Percentiles rank a stretch among this genome's conserved stretches.
Evolutionary conservation across 1,140 invertebrate species (phyloP).

Genomic region (Forficula auricularia): DNA sequence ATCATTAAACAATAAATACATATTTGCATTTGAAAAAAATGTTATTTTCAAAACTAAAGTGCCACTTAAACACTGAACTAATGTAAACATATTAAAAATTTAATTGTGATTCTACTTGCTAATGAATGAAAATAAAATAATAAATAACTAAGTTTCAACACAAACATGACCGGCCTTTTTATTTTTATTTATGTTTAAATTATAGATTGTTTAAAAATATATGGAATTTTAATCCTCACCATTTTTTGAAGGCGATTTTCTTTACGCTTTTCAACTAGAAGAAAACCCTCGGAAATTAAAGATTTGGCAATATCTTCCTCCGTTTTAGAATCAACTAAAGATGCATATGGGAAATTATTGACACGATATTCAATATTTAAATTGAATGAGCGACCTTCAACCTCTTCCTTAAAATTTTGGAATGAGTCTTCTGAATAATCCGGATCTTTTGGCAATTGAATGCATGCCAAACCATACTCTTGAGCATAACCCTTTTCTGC

Average conservation of each 20-base stretch:
- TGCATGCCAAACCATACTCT: constrained; percentile 70
- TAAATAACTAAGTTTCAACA: too few species aligned
- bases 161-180: too few species aligned
- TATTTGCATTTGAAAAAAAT: too few species aligned
- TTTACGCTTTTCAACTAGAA: constrained; percentile 60
- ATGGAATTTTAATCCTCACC: constrained; percentile 32
- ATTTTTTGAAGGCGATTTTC: constrained; percentile 68
- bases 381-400: constrained; percentile 45
- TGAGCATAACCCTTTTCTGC: constrained; percentile 62
- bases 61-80: too few species aligned
- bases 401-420: constrained; percentile 46
- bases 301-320: constrained; percentile 70
- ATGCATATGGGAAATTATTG: constrained; percentile 45
- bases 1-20: too few species aligned
- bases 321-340: constrained; percentile 48
- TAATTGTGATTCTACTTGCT: too few species aligned
- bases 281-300: constrained; percentile 68
- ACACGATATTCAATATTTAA: constrained; percentile 54
- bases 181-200: too few species aligned
- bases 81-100: too few species aligned
- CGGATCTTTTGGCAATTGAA: constrained; percentile 65
- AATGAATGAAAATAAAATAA: too few species aligned
- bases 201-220: too few species aligned
- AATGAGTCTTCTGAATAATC: constrained; percentile 63
- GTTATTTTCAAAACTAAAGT: too few species aligned